phyloP scores from a whole-genome alignment of 2,113 vertebrate genomes.

The Myotis lucifugus region DNA sequence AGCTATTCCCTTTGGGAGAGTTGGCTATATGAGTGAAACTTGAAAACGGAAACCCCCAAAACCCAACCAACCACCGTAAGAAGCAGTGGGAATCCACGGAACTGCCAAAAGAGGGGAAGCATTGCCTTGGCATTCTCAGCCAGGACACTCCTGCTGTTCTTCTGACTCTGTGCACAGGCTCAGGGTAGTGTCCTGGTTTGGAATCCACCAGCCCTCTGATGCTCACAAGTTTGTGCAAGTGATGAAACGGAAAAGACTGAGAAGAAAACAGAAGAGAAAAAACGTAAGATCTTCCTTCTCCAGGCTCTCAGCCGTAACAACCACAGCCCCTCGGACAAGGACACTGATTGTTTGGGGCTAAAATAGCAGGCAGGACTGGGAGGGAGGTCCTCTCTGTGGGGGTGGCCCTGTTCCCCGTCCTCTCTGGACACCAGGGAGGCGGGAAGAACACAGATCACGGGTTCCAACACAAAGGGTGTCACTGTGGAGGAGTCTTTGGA shows the following conservation, averaged over 20 bases:
- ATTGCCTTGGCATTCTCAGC: background rate
- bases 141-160: background rate
- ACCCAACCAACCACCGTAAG: slow-evolving; percentile 25
- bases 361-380: background rate
- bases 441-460: background rate
- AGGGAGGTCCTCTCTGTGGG: background rate
- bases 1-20: background rate
- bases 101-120: background rate
- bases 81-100: slow-evolving; percentile 50
- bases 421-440: background rate
- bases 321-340: background rate
- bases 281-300: background rate
- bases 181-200: background rate
- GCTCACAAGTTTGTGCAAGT: slow-evolving; percentile 72
- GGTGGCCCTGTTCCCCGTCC: background rate
- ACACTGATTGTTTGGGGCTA: background rate
- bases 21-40: slow-evolving; percentile 38
- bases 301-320: background rate
- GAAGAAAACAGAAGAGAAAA: slow-evolving; percentile 56
- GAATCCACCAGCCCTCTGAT: slow-evolving; percentile 49
- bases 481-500: slow-evolving; percentile 32
- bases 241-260: slow-evolving; percentile 73
- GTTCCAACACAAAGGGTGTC: slow-evolving; percentile 49
- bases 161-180: background rate
- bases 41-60: slow-evolving; percentile 19